Evolutionary conservation across 2,888 invertebrate genomes (phyloP).

Genomic region (Philhelius pedissequus): DNA sequence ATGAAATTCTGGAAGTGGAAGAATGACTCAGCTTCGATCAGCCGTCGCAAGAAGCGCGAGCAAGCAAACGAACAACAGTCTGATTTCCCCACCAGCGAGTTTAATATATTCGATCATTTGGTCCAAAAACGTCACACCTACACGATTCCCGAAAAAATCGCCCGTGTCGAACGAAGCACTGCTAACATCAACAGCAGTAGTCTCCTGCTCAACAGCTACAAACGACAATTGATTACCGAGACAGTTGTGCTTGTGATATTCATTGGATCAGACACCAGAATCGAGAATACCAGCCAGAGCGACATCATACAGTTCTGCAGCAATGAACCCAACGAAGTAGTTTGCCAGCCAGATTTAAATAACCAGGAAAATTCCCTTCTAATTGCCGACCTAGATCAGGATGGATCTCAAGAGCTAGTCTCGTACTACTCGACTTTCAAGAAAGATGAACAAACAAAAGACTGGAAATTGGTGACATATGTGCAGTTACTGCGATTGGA

Average conservation of each 20-base stretch:
- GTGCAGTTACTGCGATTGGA: constrained; percentile 86
- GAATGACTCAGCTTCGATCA: constrained; percentile 43
- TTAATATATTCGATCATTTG: constrained; percentile 74
- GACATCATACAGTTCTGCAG: constrained; percentile 87
- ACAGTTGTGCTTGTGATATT: constrained; percentile 88
- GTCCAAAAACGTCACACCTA: constrained; percentile 74
- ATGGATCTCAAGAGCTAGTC: constrained; percentile 87
- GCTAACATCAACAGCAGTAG: constrained; percentile 68
- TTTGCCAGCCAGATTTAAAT: constrained; percentile 87
- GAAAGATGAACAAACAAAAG: constrained; percentile 74
- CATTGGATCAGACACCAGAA: constrained; percentile 86
- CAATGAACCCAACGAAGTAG: constrained; percentile 73
- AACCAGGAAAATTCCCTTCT: constrained; percentile 87
- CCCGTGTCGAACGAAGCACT: constrained; percentile 69
- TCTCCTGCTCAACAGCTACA: constrained; percentile 73
- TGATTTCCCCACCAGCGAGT: constrained; percentile 71
- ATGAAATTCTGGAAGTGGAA: constrained; percentile 92
- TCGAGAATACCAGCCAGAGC: constrained; percentile 89
- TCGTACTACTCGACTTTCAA: constrained; percentile 86
- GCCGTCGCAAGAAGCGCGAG: constrained; percentile 68
- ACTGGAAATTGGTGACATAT: constrained; percentile 84
- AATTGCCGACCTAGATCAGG: constrained; percentile 87
- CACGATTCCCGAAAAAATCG: constrained; percentile 71
- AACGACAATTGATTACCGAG: constrained; percentile 83
- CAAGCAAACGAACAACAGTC: constrained; percentile 70